Base-by-base conservation (phyloP, 2,888 invertebrate species). In the Chymomyza amoena region DNA sequence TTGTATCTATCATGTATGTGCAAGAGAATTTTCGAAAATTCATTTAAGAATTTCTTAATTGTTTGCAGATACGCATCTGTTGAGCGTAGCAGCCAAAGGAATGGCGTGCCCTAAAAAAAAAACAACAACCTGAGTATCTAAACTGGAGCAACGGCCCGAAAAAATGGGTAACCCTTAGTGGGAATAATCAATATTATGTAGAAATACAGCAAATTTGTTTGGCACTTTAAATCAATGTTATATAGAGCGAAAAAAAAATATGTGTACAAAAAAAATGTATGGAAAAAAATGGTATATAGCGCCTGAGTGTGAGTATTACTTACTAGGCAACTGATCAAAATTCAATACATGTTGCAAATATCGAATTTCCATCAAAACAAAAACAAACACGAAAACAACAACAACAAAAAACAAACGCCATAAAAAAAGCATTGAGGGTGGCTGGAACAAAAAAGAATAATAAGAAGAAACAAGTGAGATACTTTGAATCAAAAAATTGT, bases 31-130 rank as follows among this genome's bases (percentile, higher is more conserved):
- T 81, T 79, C 73, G 76, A 81, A 84, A 84, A 83, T 87, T 81
- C 83, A 84, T 84, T 84, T 87, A 83, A 87, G 77, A 87, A 81
- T 84, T 84, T 83, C 84, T 84, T 85, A 85, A 85, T 85, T 85
- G 85, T 82, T 82, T 87, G 81, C 84, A 79, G 87, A 87, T 85
- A 85, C 84, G 73, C 81, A 87, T 84, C 84, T 85, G 76, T 63
- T 61, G 66, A 61, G 52, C 54, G 68, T n/a, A 39, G 18, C 28
- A 50, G 15, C 32, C 7, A 28, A 50, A 54, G 28, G 18, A 45
- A 18, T 54, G 7, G n/a, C 18, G 25, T 15, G 57, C 57, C 13
- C n/a, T 2, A 56, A 10, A 57, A 25, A 20, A 18, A 56, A 6
- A 56, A 56, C 20, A 25, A 25, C 39, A 45, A 45, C 39, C 13